A percentile compares a stretch with the other conserved stretches of the same genome.
phyloP scores from a whole-genome alignment of 2,797 vertebrate species.

The Graptemys geographica region DNA sequence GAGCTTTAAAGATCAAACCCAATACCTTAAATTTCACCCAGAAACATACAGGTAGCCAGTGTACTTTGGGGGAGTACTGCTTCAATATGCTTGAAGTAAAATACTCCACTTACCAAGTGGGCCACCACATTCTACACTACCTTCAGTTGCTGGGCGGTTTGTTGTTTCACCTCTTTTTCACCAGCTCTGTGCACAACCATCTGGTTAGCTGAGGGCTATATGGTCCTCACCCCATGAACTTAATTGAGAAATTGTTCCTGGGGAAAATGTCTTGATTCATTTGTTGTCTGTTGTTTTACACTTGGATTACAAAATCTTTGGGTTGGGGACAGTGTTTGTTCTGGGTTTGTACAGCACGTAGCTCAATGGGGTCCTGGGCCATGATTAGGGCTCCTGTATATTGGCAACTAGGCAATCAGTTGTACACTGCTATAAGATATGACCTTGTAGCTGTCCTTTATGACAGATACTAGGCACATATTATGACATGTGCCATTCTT shows the following conservation, averaged over 20 bases:
- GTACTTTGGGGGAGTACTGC: not conserved
- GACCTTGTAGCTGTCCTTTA: not conserved
- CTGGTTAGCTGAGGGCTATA: not conserved
- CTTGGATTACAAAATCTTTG: not conserved
- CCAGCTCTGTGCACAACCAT: not conserved
- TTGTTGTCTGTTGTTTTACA: not conserved
- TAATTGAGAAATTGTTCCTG: not conserved
- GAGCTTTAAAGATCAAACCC: not conserved
- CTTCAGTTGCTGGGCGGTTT: not conserved
- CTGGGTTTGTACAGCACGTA: not conserved
- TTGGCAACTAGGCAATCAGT: not conserved
- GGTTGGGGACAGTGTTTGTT: not conserved
- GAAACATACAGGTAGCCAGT: not conserved
- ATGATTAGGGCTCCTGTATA: not conserved
- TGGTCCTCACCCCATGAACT: not conserved
- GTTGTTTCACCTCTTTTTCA: not conserved
- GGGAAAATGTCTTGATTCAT: not conserved
- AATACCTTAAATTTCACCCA: not conserved
- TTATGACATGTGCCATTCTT: rapidly evolving
- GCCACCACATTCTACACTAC: not conserved
- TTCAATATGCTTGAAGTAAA: not conserved
- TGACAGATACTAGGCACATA: rapidly evolving
- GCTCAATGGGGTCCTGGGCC: not conserved
- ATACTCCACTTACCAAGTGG: not conserved
- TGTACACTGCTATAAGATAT: not conserved